Conservation (phyloP, 2,113 vertebrate genomes). For the Oncorhynchus clarkii region DNA sequence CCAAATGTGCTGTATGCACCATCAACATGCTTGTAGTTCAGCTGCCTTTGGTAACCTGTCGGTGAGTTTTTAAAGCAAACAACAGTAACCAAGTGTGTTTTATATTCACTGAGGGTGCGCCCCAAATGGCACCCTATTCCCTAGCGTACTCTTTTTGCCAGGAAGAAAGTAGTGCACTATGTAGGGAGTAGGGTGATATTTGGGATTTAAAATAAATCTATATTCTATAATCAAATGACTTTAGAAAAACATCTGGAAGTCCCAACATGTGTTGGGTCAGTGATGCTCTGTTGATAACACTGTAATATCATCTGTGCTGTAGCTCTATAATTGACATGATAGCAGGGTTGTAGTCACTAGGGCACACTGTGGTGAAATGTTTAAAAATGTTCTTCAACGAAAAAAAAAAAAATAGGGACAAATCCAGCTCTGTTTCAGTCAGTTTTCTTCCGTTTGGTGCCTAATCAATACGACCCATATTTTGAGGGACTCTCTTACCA, state of each 20-base stretch:
- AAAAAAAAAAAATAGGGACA: no score
- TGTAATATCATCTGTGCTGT: neutral
- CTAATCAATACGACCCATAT: no score
- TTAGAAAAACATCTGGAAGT: neutral
- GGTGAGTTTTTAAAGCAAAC: no score
- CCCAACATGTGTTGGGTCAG: neutral
- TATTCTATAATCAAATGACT: no score
- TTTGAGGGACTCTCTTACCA: slow-evolving; percentile 64
- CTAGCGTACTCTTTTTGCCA: neutral
- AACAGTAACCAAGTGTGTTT: neutral
- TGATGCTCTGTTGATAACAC: neutral
- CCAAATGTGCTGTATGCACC: slow-evolving; percentile 88
- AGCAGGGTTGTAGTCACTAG: neutral
- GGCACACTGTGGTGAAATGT: no score
- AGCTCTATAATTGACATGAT: neutral
- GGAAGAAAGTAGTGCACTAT: neutral
- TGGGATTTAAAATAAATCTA: no score
- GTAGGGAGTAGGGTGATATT: no score
- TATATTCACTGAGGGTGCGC: neutral
- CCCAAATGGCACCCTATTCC: neutral
- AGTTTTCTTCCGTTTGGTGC: no score
- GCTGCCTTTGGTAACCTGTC: slow-evolving; percentile 84
- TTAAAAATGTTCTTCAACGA: no score
- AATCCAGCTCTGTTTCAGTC: no score
- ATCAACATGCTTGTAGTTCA: slow-evolving; percentile 77